Conservation (phyloP, 1,140 invertebrate species). For the Archivesica marissinica region DNA sequence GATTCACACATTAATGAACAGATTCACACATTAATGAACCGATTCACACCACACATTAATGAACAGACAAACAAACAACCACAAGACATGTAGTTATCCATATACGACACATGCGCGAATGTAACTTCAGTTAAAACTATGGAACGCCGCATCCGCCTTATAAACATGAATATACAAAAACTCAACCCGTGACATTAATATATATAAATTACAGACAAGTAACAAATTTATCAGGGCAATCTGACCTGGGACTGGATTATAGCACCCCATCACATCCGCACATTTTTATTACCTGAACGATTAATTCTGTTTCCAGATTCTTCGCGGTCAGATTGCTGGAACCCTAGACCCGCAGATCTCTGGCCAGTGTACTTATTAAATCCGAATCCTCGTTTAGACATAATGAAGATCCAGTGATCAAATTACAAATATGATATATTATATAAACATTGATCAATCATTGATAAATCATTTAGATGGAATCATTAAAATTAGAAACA, state of each 20-base stretch:
- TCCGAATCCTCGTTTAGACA: constrained; percentile 33
- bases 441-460: too few relatives aligned
- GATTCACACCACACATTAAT: too few relatives aligned
- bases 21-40: too few relatives aligned
- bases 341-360: constrained; percentile 34
- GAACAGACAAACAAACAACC: too few relatives aligned
- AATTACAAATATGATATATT: too few relatives aligned
- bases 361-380: constrained; percentile 45
- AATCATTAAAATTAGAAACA: too few relatives aligned
- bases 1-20: too few relatives aligned
- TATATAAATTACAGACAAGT: background rate
- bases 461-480: too few relatives aligned
- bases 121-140: background rate
- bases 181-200: background rate
- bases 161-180: background rate
- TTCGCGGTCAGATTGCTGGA: constrained; percentile 3
- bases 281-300: background rate
- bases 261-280: background rate
- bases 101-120: background rate
- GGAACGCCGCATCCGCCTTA: background rate
- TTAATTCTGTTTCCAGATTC: background rate
- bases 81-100: too few relatives aligned
- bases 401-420: too few relatives aligned
- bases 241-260: too few relatives aligned
- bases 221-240: background rate